phyloP scores from a whole-genome alignment of 2,888 invertebrate species.

The Cerceris rybyensis region DNA sequence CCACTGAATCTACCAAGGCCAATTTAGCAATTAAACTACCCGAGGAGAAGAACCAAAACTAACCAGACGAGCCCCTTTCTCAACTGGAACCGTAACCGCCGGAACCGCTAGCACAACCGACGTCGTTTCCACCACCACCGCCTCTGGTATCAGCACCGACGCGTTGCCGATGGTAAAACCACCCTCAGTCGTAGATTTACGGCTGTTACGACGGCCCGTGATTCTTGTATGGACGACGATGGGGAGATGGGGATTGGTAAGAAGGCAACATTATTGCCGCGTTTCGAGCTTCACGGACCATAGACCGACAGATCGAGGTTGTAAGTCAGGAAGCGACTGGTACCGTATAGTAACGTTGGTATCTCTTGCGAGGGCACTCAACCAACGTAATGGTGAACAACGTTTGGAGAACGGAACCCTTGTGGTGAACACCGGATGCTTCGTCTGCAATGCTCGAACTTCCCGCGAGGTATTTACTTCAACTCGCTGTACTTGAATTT shows the following conservation, averaged over 20 bases:
- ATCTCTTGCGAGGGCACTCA: constrained; percentile 41
- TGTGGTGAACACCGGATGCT: too few relatives aligned
- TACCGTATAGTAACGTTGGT: constrained; percentile 56
- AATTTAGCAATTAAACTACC: constrained; percentile 78
- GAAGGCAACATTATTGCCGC: constrained; percentile 77
- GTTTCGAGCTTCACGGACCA: constrained; percentile 76
- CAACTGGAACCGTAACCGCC: constrained; percentile 42
- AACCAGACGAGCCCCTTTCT: constrained; percentile 64
- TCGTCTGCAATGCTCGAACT: too few relatives aligned
- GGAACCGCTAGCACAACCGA: constrained; percentile 42
- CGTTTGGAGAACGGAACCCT: constrained; percentile 4
- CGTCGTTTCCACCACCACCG: constrained; percentile 40
- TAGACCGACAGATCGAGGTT: constrained; percentile 72
- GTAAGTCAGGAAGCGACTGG: constrained; percentile 72
- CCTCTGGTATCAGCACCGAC: constrained; percentile 27
- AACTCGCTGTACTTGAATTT: too few relatives aligned
- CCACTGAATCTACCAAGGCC: constrained; percentile 64
- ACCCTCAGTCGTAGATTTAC: constrained; percentile 54
- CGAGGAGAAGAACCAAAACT: constrained; percentile 74
- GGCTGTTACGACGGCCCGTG: constrained; percentile 58
- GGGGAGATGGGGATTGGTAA: constrained; percentile 68
- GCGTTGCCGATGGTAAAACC: constrained; percentile 45
- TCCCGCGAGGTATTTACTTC: too few relatives aligned
- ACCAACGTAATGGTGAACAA: constrained; percentile 34
- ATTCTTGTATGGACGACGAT: constrained; percentile 56